Conservation (phyloP, 1,140 invertebrate species). For the Notospermus geniculatus region DNA sequence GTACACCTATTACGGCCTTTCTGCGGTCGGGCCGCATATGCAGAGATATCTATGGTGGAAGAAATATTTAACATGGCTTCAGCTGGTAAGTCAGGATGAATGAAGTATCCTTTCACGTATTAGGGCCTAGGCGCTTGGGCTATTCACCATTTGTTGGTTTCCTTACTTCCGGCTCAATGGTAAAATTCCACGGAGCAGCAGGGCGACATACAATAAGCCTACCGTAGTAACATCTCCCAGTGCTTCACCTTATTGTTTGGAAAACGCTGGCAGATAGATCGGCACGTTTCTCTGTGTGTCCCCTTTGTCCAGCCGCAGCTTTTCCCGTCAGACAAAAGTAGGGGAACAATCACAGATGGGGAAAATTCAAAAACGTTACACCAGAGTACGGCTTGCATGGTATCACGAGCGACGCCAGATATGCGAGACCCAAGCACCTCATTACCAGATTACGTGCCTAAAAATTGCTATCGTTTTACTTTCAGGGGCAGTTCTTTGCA, state of each 20-base stretch:
- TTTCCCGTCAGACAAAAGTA: too few relatives aligned
- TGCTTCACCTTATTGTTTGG: too few relatives aligned
- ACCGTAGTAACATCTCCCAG: neutral
- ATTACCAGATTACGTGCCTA: neutral
- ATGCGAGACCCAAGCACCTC: neutral
- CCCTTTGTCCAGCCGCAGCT: too few relatives aligned
- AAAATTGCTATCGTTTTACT: conserved; percentile 27
- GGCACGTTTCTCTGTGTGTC: too few relatives aligned
- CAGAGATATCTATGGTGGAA: conserved; percentile 57
- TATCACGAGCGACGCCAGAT: neutral
- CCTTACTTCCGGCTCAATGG: neutral
- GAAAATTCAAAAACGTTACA: too few relatives aligned
- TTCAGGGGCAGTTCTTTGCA: conserved; percentile 73
- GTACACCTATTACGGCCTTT: conserved; percentile 54
- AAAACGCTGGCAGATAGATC: too few relatives aligned
- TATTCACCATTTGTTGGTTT: neutral
- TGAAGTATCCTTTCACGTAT: neutral
- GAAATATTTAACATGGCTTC: conserved; percentile 54
- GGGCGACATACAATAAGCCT: neutral
- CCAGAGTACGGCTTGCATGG: neutral
- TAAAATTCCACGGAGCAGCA: neutral
- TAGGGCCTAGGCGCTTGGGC: neutral
- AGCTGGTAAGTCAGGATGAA: conserved; percentile 46
- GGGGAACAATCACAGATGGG: too few relatives aligned
- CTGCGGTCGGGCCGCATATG: conserved; percentile 50